Percentiles rank a stretch among this genome's conserved stretches.
Conservation (phyloP, 2,797 vertebrate genomes). For the Hephaestus fuliginosus region DNA sequence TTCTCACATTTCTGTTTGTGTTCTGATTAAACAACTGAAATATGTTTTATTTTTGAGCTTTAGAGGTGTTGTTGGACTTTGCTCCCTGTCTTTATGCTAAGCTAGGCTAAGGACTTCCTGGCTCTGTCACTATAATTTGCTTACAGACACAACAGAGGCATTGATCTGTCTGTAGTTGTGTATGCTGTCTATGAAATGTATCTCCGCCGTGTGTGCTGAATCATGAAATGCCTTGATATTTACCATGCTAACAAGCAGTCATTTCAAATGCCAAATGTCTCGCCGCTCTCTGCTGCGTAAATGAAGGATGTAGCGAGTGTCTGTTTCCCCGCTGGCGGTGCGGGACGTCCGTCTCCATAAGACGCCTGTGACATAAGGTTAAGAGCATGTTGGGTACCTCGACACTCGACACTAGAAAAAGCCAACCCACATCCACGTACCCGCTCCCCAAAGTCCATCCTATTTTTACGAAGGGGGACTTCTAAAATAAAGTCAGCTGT, state of each 20-base stretch:
- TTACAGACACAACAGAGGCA: neutral
- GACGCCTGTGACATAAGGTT: constrained; percentile 83
- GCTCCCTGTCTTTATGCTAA: neutral
- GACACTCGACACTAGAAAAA: constrained; percentile 87
- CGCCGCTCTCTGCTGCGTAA: constrained; percentile 10
- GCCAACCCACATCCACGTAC: constrained; percentile 73
- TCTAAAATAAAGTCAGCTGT: constrained; percentile 93
- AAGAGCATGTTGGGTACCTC: constrained; percentile 87
- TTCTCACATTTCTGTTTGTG: neutral
- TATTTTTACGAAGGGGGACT: constrained; percentile 71
- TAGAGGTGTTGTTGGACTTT: neutral
- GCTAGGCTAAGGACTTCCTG: neutral
- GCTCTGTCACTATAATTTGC: neutral
- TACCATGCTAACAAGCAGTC: constrained; percentile 37
- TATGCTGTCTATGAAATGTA: neutral
- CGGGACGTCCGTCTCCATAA: constrained; percentile 60
- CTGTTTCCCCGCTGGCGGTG: constrained; percentile 30
- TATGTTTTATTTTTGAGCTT: neutral
- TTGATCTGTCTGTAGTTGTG: neutral
- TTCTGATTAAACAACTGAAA: too few relatives aligned
- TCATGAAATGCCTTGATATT: constrained; percentile 48
- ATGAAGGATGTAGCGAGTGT: constrained; percentile 23
- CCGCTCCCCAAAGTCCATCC: constrained; percentile 66
- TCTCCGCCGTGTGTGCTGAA: neutral
- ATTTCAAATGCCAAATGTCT: constrained; percentile 43